phyloP scores from a whole-genome alignment of 2,113 vertebrate species.

The Engystomops pustulosus region DNA sequence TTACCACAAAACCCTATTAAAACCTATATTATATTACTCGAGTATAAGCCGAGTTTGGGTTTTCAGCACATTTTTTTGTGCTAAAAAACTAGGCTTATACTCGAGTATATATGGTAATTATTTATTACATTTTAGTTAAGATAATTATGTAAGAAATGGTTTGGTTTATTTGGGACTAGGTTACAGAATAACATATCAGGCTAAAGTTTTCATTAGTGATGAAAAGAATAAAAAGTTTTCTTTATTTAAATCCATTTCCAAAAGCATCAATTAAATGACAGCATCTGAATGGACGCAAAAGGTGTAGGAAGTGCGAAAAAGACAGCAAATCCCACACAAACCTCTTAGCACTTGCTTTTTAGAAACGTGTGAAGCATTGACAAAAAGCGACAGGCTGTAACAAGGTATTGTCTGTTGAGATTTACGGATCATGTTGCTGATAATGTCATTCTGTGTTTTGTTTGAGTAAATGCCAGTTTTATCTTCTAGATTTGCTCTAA shows the following conservation, averaged over 20 bases:
- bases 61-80: too few relatives aligned
- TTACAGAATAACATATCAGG: too few relatives aligned
- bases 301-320: background rate
- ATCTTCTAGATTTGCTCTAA: slow-evolving; percentile 11
- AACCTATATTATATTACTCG: too few relatives aligned
- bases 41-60: too few relatives aligned
- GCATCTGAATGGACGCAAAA: background rate
- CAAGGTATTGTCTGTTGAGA: slow-evolving; percentile 36
- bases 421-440: slow-evolving; percentile 30
- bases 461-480: slow-evolving; percentile 29
- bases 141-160: too few relatives aligned
- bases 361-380: slow-evolving; percentile 8
- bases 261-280: background rate
- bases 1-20: too few relatives aligned
- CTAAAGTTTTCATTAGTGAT: too few relatives aligned
- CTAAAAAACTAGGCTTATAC: too few relatives aligned
- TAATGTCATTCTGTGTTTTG: slow-evolving; percentile 41
- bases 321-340: background rate
- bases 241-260: background rate
- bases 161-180: too few relatives aligned
- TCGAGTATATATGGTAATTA: too few relatives aligned
- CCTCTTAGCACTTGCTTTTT: slow-evolving; percentile 42
- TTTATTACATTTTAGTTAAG: too few relatives aligned
- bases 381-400: slow-evolving; percentile 37
- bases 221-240: background rate